Evolutionary conservation across 2,888 invertebrate genomes (phyloP), one percentile per base, ranked within the genome.

Genomic region (Chymomyza fuscimana): DNA sequence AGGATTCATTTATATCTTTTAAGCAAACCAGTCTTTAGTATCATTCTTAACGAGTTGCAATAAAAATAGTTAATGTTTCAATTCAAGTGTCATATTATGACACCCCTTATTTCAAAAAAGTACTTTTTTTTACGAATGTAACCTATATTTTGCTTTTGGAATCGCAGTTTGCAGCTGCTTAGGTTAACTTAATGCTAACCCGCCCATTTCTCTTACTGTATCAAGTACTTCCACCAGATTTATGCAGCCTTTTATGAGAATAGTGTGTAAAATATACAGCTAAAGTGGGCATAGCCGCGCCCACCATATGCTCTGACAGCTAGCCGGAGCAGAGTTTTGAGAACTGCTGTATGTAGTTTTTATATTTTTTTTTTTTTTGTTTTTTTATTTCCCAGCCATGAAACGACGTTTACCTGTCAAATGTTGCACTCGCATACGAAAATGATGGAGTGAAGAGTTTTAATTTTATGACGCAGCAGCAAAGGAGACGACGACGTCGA

Each of bases 371-470:
- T 32, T 25, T 22, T 15, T 29, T 4, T 25, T 25, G 1, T 25
- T 56, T 54, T 32, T 32, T 32, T 64, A 4, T n/a, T 56, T 54
- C 54, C 54, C 54, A 54, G 65, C 19, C 32, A 58, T 59, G 65
- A 65, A 29, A 25, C 58, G 83, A 83, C 83, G 76, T 89, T 86
- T 88, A 89, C 88, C 90, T 90, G 89, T 90, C 89, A 90, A 89
- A 89, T 82, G 85, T 80, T 87, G 83, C 85, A 83, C 83, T 83
- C 83, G 82, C 86, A 79, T 77, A 82, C 82, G 87, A 89, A 90
- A 84, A 89, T 89, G 90, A 89, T 89, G 86, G 89, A 89, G 89
- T 88, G 89, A 89, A 87, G 87, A 86, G 88, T 86, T 89, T 90
- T 89, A 81, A 82, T 86, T 89, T 89, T 90, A 89, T 90, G 89